Evolutionary conservation across 2,888 invertebrate species (phyloP), one percentile per base, ranked within the genome.

Genomic region (Apoda limacodes): DNA sequence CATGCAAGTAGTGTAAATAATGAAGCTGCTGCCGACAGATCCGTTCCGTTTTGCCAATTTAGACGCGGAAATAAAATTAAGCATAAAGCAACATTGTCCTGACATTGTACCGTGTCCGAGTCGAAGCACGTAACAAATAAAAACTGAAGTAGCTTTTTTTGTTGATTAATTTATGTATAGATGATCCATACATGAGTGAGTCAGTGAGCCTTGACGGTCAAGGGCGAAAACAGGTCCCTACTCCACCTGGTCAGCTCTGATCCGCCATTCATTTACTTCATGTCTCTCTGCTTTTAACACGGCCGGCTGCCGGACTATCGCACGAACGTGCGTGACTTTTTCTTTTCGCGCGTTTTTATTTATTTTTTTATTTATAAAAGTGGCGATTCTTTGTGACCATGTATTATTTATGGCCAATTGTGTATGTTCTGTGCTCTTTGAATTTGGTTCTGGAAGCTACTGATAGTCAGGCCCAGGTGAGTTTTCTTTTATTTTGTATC

Each of bases 151-250:
- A n/a, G n/a, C n/a, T n/a, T n/a, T n/a, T n/a, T n/a, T n/a, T n/a
- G n/a, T n/a, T n/a, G n/a, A 34, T 33, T 23, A 27, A 35, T 46
- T 45, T 40, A 42, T 39, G 24, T 28, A 23, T 42, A 37, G 35
- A 31, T 35, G 37, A 31, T 20, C 47, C 43, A 43, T 43, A 43
- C 46, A 49, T 51, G 54, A 56, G 48, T 70, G 59, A 64, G 54
- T 63, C 63, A 65, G 55, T 56, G 53, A 61, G 69, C 54, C 56
- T 62, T 60, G 59, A 48, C 52, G 56, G 63, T 58, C 71, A 75
- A 76, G 76, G 74, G 49, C 63, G 55, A 22, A 42, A 51, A 50
- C 55, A 44, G 55, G 52, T 54, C 58, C 60, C 50, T 52, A 52
- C 53, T 48, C 43, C 49, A 52, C 48, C 42, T 48, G 47, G 45